phyloP scores from a whole-genome alignment of 2,113 vertebrate species.

The Numenius arquata region DNA sequence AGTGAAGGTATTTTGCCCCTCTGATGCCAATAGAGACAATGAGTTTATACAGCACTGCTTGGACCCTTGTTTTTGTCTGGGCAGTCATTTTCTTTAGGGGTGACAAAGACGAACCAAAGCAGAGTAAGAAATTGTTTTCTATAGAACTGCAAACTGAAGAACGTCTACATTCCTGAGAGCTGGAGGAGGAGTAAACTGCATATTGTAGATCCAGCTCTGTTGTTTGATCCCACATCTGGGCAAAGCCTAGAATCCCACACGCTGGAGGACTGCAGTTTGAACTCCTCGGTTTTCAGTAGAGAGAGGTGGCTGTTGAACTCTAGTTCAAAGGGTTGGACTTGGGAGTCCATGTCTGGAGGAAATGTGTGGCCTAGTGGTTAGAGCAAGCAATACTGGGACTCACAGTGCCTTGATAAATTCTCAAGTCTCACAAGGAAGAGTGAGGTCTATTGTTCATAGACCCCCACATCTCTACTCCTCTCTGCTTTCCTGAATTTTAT shows the following conservation, averaged over 20 bases:
- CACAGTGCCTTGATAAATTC: neutral
- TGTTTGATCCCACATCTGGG: neutral
- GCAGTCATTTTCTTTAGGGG: neutral
- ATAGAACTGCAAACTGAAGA: neutral
- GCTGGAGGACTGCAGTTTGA: neutral
- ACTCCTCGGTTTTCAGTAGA: neutral
- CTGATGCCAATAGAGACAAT: neutral
- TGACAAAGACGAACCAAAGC: neutral
- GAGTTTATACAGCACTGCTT: neutral
- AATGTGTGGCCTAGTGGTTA: neutral
- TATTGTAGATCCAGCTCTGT: neutral
- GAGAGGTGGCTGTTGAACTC: neutral
- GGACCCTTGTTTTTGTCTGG: neutral
- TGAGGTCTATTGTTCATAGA: neutral
- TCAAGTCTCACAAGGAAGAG: neutral
- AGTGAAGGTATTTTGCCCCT: neutral
- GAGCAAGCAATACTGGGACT: neutral
- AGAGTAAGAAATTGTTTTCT: neutral
- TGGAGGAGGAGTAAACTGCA: neutral
- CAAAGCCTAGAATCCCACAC: neutral
- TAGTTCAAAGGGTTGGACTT: neutral
- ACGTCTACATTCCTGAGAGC: neutral
- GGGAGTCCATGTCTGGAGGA: neutral
- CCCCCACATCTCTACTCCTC: neutral
- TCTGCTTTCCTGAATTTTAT: neutral